Evolutionary conservation across 1,140 invertebrate genomes (phyloP), one percentile per base, ranked within the genome.

Genomic region (Portunus trituberculatus): DNA sequence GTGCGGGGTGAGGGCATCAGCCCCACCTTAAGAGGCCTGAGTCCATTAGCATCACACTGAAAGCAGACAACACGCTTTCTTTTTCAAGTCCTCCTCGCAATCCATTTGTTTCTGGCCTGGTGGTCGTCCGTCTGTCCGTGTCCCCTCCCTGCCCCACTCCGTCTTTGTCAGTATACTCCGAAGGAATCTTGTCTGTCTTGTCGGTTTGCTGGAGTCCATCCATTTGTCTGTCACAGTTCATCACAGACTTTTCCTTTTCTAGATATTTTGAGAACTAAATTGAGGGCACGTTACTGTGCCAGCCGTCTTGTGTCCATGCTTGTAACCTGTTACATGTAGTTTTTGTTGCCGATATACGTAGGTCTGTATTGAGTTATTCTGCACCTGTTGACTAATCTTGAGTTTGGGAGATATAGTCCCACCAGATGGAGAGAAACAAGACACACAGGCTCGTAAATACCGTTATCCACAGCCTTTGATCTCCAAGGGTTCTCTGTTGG

Each of bases 61-160:
- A n/a, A 76, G 67, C 67, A 76, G 25, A 76, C 67, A 76, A 76
- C 67, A 76, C 67, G 67, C 67, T 76, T 76, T 76, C 67, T 76
- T 76, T 76, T 76, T 76, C 67, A 76, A 76, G 67, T 76, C 67
- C 67, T 76, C 67, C 25, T 76, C 67, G 67, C 67, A 76, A 20
- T 76, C 67, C 67, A 76, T 76, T 76, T 76, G 67, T 76, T 20
- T 16, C 67, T n/a, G 67, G 12, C 67, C 67, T 76, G 20, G 67
- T 59, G 6, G 12, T 0, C n/a, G 67, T n/a, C 67, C 67, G 67
- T 76, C 67, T 76, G 7, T 76, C 67, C 20, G 20, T 25, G 67
- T n/a, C 67, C 20, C 67, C 0, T n/a, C 67, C 20, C 67, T 6
- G 48, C 52, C 52, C 16, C 67, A 76, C 12, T 76, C 67, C n/a